These are phyloP conservation scores for Ctenomys sociabilis DNA, from an alignment of 2,113 vertebrate species.

Conservation along the genomic window DNA sequence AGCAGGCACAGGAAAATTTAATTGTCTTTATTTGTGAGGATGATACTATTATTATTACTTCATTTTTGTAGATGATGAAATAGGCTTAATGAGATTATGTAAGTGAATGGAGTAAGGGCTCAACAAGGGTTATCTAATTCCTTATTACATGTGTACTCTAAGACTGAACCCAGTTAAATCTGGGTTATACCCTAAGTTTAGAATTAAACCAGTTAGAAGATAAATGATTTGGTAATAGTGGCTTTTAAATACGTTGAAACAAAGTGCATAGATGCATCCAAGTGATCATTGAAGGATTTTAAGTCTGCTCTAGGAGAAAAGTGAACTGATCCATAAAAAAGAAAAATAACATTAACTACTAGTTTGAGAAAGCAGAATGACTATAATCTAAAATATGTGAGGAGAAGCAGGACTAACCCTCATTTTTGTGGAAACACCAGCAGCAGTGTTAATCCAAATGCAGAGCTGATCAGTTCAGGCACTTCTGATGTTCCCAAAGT, in stretches of 20 bases:
- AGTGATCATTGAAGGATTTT: not conserved
- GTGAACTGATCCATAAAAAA: not conserved
- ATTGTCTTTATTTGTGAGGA: not conserved
- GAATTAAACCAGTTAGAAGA: constrained; percentile 14
- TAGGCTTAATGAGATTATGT: not conserved
- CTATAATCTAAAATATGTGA: not conserved
- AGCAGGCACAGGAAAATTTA: not conserved
- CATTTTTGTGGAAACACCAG: not conserved
- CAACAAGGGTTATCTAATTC: not conserved
- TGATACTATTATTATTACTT: not conserved
- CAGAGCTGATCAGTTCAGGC: not conserved
- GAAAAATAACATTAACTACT: not conserved
- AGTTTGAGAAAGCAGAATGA: not conserved
- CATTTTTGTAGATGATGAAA: not conserved
- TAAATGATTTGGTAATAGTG: not conserved
- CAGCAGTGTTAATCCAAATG: not conserved
- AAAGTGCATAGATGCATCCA: not conserved
- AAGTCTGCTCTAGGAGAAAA: not conserved
- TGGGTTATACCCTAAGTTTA: not conserved
- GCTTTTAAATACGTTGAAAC: not conserved
- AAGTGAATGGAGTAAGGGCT: constrained; percentile 21
- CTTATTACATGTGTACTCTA: not conserved
- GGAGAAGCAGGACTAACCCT: not conserved
- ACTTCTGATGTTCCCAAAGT: not conserved
- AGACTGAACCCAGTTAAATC: not conserved